Conservation (phyloP, 2,797 vertebrate species). For the Pampus argenteus region DNA sequence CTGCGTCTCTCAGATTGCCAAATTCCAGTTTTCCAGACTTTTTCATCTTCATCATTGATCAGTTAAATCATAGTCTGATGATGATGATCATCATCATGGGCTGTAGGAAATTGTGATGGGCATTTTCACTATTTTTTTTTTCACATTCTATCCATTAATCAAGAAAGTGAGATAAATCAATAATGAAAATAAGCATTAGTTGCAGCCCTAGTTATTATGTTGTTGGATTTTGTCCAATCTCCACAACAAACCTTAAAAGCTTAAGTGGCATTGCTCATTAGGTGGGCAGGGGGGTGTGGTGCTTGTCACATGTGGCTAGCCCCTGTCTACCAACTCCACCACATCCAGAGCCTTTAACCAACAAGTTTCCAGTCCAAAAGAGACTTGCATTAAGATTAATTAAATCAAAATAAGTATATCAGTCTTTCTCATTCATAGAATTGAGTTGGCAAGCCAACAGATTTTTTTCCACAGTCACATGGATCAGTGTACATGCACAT, state of each 20-base stretch:
- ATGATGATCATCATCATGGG: not conserved
- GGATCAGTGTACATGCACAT: not conserved
- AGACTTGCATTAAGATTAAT: constrained; percentile 13
- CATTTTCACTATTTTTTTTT: not conserved
- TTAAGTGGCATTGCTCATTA: constrained; percentile 20
- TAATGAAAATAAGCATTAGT: not conserved
- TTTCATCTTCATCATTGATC: constrained; percentile 1
- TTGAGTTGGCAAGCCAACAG: not conserved
- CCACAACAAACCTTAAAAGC: not conserved
- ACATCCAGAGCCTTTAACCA: constrained; percentile 9
- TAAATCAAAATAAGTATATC: not conserved
- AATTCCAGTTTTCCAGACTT: constrained; percentile 25
- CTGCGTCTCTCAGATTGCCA: constrained; percentile 34
- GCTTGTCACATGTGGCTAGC: constrained; percentile 21
- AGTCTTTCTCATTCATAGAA: not conserved
- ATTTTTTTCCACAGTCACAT: constrained; percentile 4
- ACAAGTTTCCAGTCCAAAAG: constrained; percentile 27
- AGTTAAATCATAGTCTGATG: not conserved
- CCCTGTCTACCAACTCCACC: constrained; percentile 4
- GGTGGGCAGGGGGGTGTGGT: constrained; percentile 24
- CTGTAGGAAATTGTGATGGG: not conserved
- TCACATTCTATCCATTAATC: not conserved
- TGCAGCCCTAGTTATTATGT: not conserved
- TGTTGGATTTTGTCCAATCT: not conserved
- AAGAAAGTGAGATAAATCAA: not conserved